A percentile compares a stretch with the other conserved stretches of the same genome.
These are phyloP conservation scores for Polydesmus complanatus DNA, from an alignment of 2,888 invertebrate genomes.

Conservation along the genomic window DNA sequence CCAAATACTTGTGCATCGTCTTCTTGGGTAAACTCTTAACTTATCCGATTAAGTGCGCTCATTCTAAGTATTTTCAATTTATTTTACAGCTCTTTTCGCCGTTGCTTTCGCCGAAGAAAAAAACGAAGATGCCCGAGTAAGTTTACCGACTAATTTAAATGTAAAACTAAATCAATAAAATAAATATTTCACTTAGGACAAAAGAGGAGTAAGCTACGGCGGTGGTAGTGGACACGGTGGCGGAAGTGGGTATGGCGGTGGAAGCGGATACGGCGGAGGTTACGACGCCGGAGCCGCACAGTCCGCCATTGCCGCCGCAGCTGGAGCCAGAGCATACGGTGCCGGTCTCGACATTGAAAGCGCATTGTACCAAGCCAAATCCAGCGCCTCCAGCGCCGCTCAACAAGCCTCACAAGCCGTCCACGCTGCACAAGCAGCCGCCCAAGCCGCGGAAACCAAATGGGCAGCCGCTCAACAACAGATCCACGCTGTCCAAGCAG, in stretches of 20 bases:
- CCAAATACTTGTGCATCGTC: not conserved
- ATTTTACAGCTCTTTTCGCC: not conserved
- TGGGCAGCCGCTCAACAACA: not conserved
- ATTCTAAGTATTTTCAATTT: no score
- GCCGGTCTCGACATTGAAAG: not conserved
- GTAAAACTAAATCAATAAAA: no score
- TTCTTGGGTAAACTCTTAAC: not conserved
- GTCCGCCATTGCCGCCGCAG: not conserved
- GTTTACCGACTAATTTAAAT: no score
- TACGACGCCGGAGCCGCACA: not conserved
- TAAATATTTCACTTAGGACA: no score
- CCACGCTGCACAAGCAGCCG: not conserved
- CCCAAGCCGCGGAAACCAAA: not conserved
- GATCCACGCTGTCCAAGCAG: not conserved
- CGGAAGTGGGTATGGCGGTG: not conserved
- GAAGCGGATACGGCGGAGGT: not conserved
- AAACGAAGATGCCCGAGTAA: not conserved
- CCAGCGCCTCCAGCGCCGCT: not conserved
- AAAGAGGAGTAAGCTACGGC: not conserved
- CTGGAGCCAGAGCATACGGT: not conserved
- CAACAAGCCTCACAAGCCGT: not conserved
- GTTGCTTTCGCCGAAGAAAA: not conserved
- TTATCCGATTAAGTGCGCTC: no score
- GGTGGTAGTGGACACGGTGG: not conserved
- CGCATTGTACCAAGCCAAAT: not conserved